Base-by-base conservation (phyloP, 37 sponge, comb jelly and placozoan species). In the Crambe crambe region DNA sequence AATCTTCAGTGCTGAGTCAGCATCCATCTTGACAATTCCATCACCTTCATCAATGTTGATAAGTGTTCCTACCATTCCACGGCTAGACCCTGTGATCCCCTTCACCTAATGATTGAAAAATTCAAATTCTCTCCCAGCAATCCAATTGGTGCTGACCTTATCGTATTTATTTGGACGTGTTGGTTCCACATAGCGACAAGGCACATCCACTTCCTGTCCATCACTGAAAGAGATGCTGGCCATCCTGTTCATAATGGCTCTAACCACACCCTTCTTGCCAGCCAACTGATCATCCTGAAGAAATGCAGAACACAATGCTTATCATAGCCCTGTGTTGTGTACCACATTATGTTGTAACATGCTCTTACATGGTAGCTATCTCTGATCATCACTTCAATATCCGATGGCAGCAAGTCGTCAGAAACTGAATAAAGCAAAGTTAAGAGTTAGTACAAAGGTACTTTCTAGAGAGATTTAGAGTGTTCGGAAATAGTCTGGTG, bases 21-120 rank as follows among this genome's bases (percentile, higher is more conserved):
- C 80, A 62, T 90, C 90, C 31, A 94, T 60, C 56, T 91, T 94
- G 18, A 97, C 93, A 25, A 97, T 89, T 2, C 97, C 97, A 80
- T 97, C 97, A 2, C 83, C 95, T 30, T 94, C 91, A 62, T 97
- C 97, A 75, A 94, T 92, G 72, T 91, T 97, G 56, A 97, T 91
- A 8, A 97, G 86, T 20, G 83, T 80, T 29, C 95, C 97, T 58
- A 78, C 77, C 51, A 61, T 37, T 44, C 92, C 93, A 59, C 74
- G 86, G 35, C 80, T 81, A 15, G 76, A 62, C 42, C 95, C 95
- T 68, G 70, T 71, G 37, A 95, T 85, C 0, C 87, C 85, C 64
- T 83, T 91, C 40, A 91, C 88, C 92, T 91, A 47, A 15, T 15
- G 10, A 47, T 47, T 47, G 12, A 6, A 47, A n/a, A n/a, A n/a